Percentiles rank a stretch among this genome's conserved stretches.
Conservation (phyloP, 2,113 vertebrate genomes). For the Hydrochoerus hydrochaeris region DNA sequence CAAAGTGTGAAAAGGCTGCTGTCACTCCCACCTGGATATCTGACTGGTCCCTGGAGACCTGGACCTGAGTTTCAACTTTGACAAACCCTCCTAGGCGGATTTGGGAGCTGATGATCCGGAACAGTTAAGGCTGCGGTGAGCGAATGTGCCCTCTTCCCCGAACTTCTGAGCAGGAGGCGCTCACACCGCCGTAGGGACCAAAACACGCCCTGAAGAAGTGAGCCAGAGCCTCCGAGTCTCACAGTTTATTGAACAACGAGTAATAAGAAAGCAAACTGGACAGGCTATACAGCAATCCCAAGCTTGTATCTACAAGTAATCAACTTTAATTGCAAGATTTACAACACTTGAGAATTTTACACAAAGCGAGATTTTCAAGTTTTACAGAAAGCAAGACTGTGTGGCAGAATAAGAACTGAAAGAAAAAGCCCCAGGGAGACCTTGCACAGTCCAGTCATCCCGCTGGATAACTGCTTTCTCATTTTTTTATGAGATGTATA, state of each 20-base stretch:
- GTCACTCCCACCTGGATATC: background rate
- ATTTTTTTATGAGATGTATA: constrained; percentile 90
- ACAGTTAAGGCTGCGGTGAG: background rate
- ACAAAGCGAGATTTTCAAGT: constrained; percentile 80
- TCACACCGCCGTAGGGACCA: background rate
- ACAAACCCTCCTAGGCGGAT: background rate
- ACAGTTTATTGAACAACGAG: constrained; percentile 93
- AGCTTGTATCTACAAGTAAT: constrained; percentile 93
- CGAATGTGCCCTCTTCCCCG: background rate
- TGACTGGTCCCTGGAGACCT: background rate
- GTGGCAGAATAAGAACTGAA: constrained; percentile 85
- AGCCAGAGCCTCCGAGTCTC: constrained; percentile 85
- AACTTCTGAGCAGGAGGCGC: background rate
- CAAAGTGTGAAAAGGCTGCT: background rate
- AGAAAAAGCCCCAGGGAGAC: constrained; percentile 87
- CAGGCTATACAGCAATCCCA: constrained; percentile 93
- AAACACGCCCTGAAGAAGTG: constrained; percentile 65
- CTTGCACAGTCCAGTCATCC: constrained; percentile 87
- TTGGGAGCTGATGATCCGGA: too few relatives aligned
- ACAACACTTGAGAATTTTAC: constrained; percentile 91
- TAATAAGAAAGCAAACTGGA: constrained; percentile 93
- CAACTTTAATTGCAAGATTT: constrained; percentile 93
- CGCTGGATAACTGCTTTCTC: constrained; percentile 83
- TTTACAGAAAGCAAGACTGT: constrained; percentile 70
- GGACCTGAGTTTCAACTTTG: too few relatives aligned